Evolutionary conservation across 2,888 invertebrate species (phyloP), one percentile per base, ranked within the genome.

Genomic region (Stenoptilia bipunctidactyla): DNA sequence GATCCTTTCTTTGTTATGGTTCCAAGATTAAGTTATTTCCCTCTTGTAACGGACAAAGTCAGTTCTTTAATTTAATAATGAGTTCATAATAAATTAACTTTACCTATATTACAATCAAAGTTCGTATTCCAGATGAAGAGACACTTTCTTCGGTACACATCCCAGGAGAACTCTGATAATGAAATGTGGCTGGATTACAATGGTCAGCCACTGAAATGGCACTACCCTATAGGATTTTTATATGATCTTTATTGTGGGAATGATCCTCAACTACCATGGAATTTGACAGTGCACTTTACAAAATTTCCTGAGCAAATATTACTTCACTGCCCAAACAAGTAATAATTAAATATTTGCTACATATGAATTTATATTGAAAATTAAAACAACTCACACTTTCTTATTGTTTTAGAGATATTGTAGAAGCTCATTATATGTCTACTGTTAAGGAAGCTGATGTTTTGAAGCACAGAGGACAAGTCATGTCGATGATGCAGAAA

Each of bases 371-470:
- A n/a, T n/a, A n/a, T n/a, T n/a, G n/a, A n/a, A n/a, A n/a, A n/a
- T n/a, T n/a, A n/a, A n/a, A n/a, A n/a, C n/a, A n/a, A n/a, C n/a
- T n/a, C n/a, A n/a, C n/a, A 20, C 3, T 20, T 20, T 20, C 20
- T n/a, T 20, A 20, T 20, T 20, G 20, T 20, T 20, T 30, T 58
- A 95, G 94, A 68, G 97, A 98, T 67, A 88, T 91, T 10, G 91
- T 98, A 12, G 97, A 98, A 74, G 90, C 97, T 1, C 92, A 96
- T 68, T 99, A 96, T 68, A 92, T 99, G 89, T 92, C 97, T 13
- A 93, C 93, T 48, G 86, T 99, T 6, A 99, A 99, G 75, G 99
- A 99, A 84, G 98, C 99, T 1, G 98, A 98, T 84, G 93, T 94
- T n/a, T 79, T 99, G 34, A 99, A 99, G 70, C 98, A 98, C 66